Base-by-base conservation (phyloP, 2,797 vertebrate species). In the Myripristis murdjan region DNA sequence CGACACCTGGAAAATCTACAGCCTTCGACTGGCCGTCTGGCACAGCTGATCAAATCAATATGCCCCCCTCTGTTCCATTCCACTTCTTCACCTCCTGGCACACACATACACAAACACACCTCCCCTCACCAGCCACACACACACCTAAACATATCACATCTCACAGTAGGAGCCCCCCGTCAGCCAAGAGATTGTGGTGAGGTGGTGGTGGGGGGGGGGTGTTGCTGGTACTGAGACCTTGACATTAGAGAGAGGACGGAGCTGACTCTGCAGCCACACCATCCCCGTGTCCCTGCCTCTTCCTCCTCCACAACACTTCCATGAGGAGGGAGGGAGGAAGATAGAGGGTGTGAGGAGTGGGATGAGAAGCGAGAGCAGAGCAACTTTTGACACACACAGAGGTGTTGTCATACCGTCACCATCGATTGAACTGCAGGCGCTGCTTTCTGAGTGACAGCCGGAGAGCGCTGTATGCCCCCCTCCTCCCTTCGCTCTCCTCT, bases 401-500 rank as follows among this genome's bases (percentile, higher is more conserved):
- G 74, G 88, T 84, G 85, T 82, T 87, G 85, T 89, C 90, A 87
- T 76, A 69, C 68, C 55, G 48, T 83, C 81, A 70, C 54, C 84
- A 89, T 91, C 73, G 86, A 92, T 87, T 89, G 75, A 88, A 88
- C 85, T 91, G 87, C 87, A 86, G 86, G 81, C 84, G 71, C 75
- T 33, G 74, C 49, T 70, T 74, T 81, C 48, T 83, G 87, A 90
- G 78, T 86, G 90, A 88, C 87, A 91, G 53, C 71, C 62, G 39
- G 16, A 11, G 62, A 24, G 68, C 63, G 6, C 73, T 47, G 23
- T 77, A 82, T 77, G 75, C 69, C 60, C 66, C 31, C 28, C 55
- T 39, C 48, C 33, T 23, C 23, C 48, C 23, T 24, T 24, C 71
- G 24, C 48, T 39, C 37, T 2, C 15, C 49, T 28, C 62, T 71